Evolutionary conservation across 2,888 invertebrate genomes (phyloP), one percentile per base, ranked within the genome.

Genomic region (Himalopsyche anomala): DNA sequence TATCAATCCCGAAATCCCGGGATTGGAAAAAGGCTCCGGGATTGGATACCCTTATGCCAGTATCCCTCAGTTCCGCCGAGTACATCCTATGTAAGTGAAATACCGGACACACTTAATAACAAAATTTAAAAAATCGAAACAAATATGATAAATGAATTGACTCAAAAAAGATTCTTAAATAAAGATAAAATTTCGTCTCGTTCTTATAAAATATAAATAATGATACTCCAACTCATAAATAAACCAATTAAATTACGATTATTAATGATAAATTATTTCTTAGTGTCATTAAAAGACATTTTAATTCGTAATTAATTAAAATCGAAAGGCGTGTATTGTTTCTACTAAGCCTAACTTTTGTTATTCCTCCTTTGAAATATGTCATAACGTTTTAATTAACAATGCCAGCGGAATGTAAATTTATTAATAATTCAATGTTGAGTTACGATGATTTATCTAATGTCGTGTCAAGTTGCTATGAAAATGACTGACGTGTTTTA

Each of bases 381-480:
- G 45, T 84, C 74, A 42, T 40, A 80, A 55, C 62, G 79, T 86
- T 28, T 45, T 56, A 84, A 80, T 84, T 84, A 84, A 54, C 8
- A 69, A 56, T 56, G 36, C 51, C 79, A 74, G 42, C 11, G 56
- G n/a, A 74, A 40, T 17, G 69, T 36, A 11, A 55, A 80, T 79
- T 38, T 80, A 54, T 84, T 79, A 80, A 42, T 80, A 42, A 74
- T 74, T 74, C 74, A 74, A 74, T 74, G 38, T 74, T 74, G 38
- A 74, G 74, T 74, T 74, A 74, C 74, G 74, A 74, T 74, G 74
- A 74, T 74, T 74, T 74, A 74, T 74, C 19, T 74, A 36, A 36
- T 74, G 74, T 74, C 74, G n/a, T 36, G 36, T 74, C 74, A 74
- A 74, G 74, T 38, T 74, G 74, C 36, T 74, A 15, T 36, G 74